Base-by-base conservation (phyloP, 37 sponge, comb jelly and placozoan genomes). In the Amphimedon queenslandica region DNA sequence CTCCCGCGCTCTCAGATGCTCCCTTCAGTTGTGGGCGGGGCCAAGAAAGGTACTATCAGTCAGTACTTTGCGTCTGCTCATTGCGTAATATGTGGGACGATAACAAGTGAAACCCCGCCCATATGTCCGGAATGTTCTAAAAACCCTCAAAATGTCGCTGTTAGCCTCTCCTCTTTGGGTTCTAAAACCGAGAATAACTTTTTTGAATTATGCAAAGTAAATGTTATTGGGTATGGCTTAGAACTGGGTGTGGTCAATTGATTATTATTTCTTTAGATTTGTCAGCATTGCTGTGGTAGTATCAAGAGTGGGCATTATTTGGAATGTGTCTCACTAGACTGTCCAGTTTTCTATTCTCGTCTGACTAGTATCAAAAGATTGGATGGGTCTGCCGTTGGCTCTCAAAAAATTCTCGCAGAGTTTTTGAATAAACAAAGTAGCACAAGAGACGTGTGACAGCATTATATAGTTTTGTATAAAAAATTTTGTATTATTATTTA, bases 61-160 rank as follows among this genome's bases (percentile, higher is more conserved):
- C 84, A 87, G 43, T 94, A 87, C 70, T 94, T 88, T 75, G 72
- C 89, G 25, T 80, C 82, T 6, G 65, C 70, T 53, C 90, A 90
- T 55, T 94, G 95, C 51, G 73, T 76, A n/a, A 61, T 90, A 35
- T 94, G 95, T 83, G 81, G 69, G 10, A 55, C 58, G 33, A 66
- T 90, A 42, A 87, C 95, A 3, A 47, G 30, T 31, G 83, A 85
- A 21, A 74, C 68, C 2, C n/a, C n/a, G n/a, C n/a, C n/a, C n/a
- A 67, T 81, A 40, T 94, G 95, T 51, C 11, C 42, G 18, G 31
- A 58, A 4, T 91, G 92, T 58, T 41, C 47, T n/a, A 34, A 32
- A 18, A 71, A 89, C 57, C 71, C 74, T 0, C 88, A 87, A 63
- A 71, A 63, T 40, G 81, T 75, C 0, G 74, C 75, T 20, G 63